Evolutionary conservation across 2,888 invertebrate species (phyloP), one percentile per base, ranked within the genome.

Genomic region (Mythimna pallens): DNA sequence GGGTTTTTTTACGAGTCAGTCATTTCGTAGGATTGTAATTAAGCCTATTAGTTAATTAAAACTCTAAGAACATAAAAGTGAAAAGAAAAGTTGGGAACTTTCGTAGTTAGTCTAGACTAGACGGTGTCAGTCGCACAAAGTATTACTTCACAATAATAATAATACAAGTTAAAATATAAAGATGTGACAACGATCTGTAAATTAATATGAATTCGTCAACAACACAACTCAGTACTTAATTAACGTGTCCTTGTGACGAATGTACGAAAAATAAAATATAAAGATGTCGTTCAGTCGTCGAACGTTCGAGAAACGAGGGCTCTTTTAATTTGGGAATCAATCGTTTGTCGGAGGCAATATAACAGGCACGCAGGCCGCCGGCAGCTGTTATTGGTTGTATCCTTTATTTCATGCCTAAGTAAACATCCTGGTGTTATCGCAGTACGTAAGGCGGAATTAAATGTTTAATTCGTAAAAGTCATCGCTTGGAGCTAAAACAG

Each of bases 311-410:
- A 65, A 69, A 66, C 34, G 52, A 50, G 30, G 30, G 67, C 55
- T 58, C 34, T 57, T 65, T 73, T 78, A 74, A 74, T 74, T 79
- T 68, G 57, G 22, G 50, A 62, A 70, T 70, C 66, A 70, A 74
- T 79, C 36, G 70, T 65, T 57, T 64, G 57, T 65, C 5, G 40
- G 14, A 30, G 47, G 34, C 52, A 58, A 64, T 57, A 64, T 30
- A 50, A 50, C 25, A 9, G 34, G 25, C 17, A 3, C 20, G 20
- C 59, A 2, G 61, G 20, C 20, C n/a, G 34, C 62, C 7, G 20
- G 12, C n/a, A 7, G 50, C 30, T 52, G 7, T 30, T 65, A 9
- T 22, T 70, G n/a, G 22, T 47, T 10, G 14, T 34, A 30, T 30
- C 14, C 30, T 58, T 68, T 40, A 30, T 50, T 50, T 55, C n/a